Evolutionary conservation across 2,888 invertebrate species (phyloP).

Genomic region (Orthosia cruda): DNA sequence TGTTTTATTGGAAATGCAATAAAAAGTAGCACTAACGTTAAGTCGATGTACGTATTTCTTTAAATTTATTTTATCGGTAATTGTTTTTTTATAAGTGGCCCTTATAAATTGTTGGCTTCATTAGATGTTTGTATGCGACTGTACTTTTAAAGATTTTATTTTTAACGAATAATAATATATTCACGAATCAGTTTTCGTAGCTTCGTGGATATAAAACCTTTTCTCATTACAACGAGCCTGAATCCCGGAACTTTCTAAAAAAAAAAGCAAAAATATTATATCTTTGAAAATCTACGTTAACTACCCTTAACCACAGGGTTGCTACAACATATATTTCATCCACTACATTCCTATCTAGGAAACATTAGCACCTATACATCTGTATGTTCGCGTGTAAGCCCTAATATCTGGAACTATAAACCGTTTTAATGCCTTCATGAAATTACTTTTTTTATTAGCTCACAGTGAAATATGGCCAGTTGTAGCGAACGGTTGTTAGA

Average conservation of each 20-base stretch:
- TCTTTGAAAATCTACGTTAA: conserved; percentile 19
- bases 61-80: conserved; percentile 58
- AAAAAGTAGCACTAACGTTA: conserved; percentile 61
- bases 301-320: conserved; percentile 31
- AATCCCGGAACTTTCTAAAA: conserved; percentile 13
- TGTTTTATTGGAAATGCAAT: conserved; percentile 66
- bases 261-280: not conserved
- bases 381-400: conserved; percentile 66
- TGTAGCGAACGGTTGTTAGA: conserved; percentile 52
- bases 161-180: not conserved
- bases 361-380: conserved; percentile 33
- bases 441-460: conserved; percentile 69
- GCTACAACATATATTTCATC: conserved; percentile 19
- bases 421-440: conserved; percentile 66
- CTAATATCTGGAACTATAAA: conserved; percentile 69
- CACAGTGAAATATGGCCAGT: conserved; percentile 58
- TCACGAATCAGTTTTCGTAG: not conserved
- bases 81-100: conserved; percentile 36
- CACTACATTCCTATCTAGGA: conserved; percentile 40
- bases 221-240: not conserved
- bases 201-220: conserved; percentile 11
- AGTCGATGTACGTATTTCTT: conserved; percentile 62
- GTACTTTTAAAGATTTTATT: not conserved
- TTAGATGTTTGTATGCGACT: conserved; percentile 33
- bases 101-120: conserved; percentile 44